phyloP scores from a whole-genome alignment of 2,113 vertebrate species.

The Hucho hucho region DNA sequence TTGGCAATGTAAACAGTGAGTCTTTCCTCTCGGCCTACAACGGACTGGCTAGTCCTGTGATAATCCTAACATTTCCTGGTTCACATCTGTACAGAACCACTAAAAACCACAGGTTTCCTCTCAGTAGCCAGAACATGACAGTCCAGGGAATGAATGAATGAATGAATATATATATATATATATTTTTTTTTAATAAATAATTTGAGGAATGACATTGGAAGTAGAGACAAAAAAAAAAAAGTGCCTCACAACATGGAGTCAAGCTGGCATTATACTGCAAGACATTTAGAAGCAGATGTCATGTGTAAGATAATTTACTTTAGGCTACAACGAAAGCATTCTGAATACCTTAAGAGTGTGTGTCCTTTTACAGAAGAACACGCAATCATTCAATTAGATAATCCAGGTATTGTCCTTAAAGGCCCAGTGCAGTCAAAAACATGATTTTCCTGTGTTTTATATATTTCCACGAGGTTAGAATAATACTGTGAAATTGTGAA shows the following conservation, averaged over 20 bases:
- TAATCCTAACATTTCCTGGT: conserved; percentile 44
- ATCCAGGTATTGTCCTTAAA: too few relatives aligned
- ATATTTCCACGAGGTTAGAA: too few relatives aligned
- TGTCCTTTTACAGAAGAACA: neutral
- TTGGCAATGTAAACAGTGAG: conserved; percentile 37
- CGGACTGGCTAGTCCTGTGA: conserved; percentile 35
- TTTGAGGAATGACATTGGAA: neutral
- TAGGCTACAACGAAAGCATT: neutral
- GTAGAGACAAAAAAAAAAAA: neutral
- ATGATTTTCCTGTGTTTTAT: too few relatives aligned
- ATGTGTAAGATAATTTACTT: neutral
- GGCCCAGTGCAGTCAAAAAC: too few relatives aligned
- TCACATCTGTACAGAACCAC: conserved; percentile 28
- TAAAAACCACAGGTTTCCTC: conserved; percentile 29
- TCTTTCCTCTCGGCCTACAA: conserved; percentile 30
- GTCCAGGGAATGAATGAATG: too few relatives aligned
- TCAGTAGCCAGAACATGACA: conserved; percentile 22
- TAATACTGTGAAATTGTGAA: too few relatives aligned
- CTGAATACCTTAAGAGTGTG: neutral
- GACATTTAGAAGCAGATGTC: conserved; percentile 23
- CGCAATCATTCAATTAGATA: too few relatives aligned
- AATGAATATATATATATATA: too few relatives aligned
- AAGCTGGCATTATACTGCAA: conserved; percentile 11
- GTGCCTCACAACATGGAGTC: too few relatives aligned
- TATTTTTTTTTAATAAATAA: too few relatives aligned